These are phyloP conservation scores for Neoscelio sp. DNA, from an alignment of 2,888 invertebrate genomes.

Conservation along the genomic window DNA sequence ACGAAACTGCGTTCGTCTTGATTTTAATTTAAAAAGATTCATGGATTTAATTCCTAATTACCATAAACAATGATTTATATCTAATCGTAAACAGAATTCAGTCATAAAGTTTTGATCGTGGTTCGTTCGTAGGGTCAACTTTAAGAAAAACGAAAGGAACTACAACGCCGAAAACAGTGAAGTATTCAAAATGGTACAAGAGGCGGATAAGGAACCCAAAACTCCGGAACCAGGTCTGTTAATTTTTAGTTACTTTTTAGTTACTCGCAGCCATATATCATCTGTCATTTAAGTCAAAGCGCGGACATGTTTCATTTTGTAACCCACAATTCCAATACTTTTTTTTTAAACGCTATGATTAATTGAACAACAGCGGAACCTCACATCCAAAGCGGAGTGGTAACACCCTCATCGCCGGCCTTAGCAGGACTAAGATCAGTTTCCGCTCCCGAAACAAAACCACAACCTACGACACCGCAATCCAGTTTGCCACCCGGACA, in stretches of 20 bases:
- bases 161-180: conserved; percentile 95
- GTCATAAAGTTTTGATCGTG: not conserved
- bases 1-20: no score
- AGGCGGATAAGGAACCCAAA: conserved; percentile 92
- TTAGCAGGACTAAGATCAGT: conserved; percentile 88
- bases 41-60: not conserved
- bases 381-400: conserved; percentile 82
- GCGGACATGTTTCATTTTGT: not conserved
- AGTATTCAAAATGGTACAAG: conserved; percentile 95
- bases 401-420: conserved; percentile 83
- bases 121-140: conserved; percentile 90
- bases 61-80: not conserved
- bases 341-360: conserved; percentile 45
- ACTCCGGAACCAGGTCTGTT: conserved; percentile 88
- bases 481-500: conserved; percentile 92
- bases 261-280: conserved; percentile 4
- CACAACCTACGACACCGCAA: conserved; percentile 84
- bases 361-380: conserved; percentile 81
- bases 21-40: no score
- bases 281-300: conserved; percentile 10
- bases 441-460: conserved; percentile 87
- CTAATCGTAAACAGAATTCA: not conserved
- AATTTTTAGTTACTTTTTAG: no score
- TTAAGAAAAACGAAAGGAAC: conserved; percentile 97
- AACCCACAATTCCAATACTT: not conserved